Percentiles rank a stretch among this genome's conserved stretches.
Evolutionary conservation across 2,888 invertebrate species (phyloP).

Genomic region (Tyria jacobaeae): DNA sequence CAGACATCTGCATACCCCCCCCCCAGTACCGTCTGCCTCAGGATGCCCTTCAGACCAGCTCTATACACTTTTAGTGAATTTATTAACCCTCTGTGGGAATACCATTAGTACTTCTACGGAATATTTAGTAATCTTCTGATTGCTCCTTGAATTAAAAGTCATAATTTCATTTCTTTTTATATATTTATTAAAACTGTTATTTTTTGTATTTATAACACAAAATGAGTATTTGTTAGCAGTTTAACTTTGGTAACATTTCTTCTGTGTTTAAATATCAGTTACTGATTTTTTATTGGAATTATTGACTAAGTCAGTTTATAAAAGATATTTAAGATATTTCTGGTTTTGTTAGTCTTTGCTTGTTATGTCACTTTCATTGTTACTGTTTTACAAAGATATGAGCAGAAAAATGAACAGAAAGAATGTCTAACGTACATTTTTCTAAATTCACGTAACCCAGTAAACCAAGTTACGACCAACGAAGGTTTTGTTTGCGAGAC

Average conservation of each 20-base stretch:
- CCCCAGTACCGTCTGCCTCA: conserved; percentile 50
- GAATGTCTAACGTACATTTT: too few relatives aligned
- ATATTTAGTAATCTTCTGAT: conserved; percentile 2
- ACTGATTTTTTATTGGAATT: neutral
- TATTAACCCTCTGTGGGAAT: conserved; percentile 34
- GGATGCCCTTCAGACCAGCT: conserved; percentile 42
- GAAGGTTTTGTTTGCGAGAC: neutral
- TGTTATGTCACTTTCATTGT: too few relatives aligned
- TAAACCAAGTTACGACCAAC: neutral
- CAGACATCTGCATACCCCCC: conserved; percentile 86
- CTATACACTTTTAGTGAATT: conserved; percentile 49
- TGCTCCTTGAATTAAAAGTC: neutral
- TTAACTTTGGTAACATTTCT: neutral
- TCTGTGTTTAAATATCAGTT: neutral
- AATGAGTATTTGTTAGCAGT: too few relatives aligned
- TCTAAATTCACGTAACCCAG: neutral
- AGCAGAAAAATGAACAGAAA: neutral
- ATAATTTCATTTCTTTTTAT: neutral
- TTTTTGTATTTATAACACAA: too few relatives aligned
- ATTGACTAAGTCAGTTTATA: too few relatives aligned
- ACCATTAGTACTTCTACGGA: conserved; percentile 10
- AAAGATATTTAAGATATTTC: too few relatives aligned
- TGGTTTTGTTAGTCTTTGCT: too few relatives aligned
- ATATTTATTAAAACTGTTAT: neutral
- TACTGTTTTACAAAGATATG: neutral